Conservation (phyloP, 2,888 invertebrate genomes). For the Therioaphis trifolii region DNA sequence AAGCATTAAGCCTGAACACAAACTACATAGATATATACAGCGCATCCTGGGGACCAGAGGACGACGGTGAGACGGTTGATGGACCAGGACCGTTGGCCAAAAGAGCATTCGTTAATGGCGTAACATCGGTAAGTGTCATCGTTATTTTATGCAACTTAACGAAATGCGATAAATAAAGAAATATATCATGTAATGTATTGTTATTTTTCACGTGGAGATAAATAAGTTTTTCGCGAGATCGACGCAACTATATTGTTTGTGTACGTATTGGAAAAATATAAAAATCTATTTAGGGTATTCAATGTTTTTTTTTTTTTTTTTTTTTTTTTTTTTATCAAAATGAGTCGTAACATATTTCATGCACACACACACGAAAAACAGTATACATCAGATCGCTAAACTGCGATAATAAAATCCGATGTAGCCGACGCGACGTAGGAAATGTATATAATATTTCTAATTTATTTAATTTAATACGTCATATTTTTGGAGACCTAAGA, state of each 20-base stretch:
- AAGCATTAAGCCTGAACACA: slow-evolving; percentile 90
- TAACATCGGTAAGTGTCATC: slow-evolving; percentile 77
- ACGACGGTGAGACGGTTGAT: slow-evolving; percentile 96
- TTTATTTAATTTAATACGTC: too few species aligned
- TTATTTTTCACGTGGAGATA: too few species aligned
- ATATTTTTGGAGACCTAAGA: too few species aligned
- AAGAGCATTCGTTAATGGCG: slow-evolving; percentile 92
- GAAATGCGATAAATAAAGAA: neutral
- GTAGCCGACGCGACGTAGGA: neutral
- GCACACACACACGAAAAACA: too few species aligned
- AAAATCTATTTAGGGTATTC: neutral
- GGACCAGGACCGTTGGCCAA: slow-evolving; percentile 93
- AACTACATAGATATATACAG: slow-evolving; percentile 96
- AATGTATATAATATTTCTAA: neutral
- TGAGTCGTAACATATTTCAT: too few species aligned
- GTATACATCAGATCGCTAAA: too few species aligned
- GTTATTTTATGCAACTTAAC: neutral
- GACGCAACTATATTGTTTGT: too few species aligned
- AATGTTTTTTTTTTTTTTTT: neutral
- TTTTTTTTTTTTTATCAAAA: too few species aligned
- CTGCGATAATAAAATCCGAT: neutral
- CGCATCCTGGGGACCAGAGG: slow-evolving; percentile 97
- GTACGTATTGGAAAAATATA: too few species aligned
- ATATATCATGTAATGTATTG: too few species aligned
- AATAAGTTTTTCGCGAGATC: too few species aligned